phyloP scores from a whole-genome alignment of 1,140 invertebrate genomes.

The Wiebesia pumilae region DNA sequence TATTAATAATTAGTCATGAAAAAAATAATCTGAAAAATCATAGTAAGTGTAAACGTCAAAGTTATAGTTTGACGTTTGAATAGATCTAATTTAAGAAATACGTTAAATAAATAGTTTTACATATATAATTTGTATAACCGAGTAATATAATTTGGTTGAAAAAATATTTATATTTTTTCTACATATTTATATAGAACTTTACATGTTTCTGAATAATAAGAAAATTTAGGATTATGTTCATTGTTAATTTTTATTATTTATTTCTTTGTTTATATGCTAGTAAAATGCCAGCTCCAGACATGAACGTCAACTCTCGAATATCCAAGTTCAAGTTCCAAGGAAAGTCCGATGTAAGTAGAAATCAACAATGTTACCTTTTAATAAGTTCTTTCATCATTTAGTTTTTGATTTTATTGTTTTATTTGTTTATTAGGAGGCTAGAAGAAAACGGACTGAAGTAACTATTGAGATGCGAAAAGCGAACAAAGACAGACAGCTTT shows the following conservation, averaged over 20 bases:
- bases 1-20: too few species aligned
- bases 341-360: constrained; percentile 42
- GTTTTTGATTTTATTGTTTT: neutral
- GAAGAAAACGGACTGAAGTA: constrained; percentile 90
- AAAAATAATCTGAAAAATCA: too few species aligned
- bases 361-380: neutral
- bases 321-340: constrained; percentile 51
- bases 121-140: neutral
- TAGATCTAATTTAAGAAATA: too few species aligned
- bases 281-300: constrained; percentile 52
- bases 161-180: neutral
- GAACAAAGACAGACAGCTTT: constrained; percentile 95
- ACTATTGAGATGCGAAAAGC: constrained; percentile 93
- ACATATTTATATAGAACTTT: too few species aligned
- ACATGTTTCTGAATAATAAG: too few species aligned
- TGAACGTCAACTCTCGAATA: constrained; percentile 28
- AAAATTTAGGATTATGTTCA: neutral
- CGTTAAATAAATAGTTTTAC: too few species aligned
- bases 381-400: neutral
- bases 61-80: too few species aligned
- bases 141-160: neutral
- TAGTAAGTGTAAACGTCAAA: too few species aligned
- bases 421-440: constrained; percentile 81
- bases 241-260: neutral
- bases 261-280: neutral